phyloP scores from a whole-genome alignment of 2,797 vertebrate species.

The Leuciscus waleckii region DNA sequence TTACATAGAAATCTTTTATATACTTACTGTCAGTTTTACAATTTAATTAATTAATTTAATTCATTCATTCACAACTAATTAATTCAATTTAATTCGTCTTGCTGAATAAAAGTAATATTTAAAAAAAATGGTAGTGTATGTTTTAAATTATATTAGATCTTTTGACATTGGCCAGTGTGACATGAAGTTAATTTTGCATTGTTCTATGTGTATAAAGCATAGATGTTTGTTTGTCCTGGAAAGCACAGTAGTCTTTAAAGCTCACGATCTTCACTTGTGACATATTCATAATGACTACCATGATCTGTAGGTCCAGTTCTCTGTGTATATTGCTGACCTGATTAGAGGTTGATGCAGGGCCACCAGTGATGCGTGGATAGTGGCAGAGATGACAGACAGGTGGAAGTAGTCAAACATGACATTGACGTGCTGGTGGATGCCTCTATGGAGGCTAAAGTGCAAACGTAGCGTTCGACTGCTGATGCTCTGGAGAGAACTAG shows the following conservation, averaged over 20 bases:
- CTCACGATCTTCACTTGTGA: not conserved
- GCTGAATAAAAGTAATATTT: no score
- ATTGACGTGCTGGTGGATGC: slow-evolving; percentile 97
- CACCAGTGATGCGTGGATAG: slow-evolving; percentile 94
- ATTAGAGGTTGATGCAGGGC: slow-evolving; percentile 97
- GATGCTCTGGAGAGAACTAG: slow-evolving; percentile 92
- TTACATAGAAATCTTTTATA: no score
- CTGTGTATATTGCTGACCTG: slow-evolving; percentile 81
- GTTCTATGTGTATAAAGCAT: no score
- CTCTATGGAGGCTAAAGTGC: slow-evolving; percentile 95
- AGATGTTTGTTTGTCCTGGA: not conserved
- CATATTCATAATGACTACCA: slow-evolving; percentile 9
- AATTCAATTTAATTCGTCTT: no score
- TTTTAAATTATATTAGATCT: not conserved
- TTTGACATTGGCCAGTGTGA: not conserved
- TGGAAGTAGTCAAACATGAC: slow-evolving; percentile 99
- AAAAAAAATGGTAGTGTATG: not conserved
- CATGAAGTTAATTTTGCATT: no score
- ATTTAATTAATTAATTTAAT: no score
- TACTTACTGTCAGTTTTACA: no score
- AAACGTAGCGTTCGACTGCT: slow-evolving; percentile 94
- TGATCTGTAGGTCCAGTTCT: not conserved
- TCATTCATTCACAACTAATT: no score
- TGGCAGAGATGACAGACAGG: slow-evolving; percentile 93
- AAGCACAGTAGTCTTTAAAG: not conserved